Evolutionary conservation across 2,797 vertebrate genomes (phyloP).

Genomic region (Borostomias antarcticus): DNA sequence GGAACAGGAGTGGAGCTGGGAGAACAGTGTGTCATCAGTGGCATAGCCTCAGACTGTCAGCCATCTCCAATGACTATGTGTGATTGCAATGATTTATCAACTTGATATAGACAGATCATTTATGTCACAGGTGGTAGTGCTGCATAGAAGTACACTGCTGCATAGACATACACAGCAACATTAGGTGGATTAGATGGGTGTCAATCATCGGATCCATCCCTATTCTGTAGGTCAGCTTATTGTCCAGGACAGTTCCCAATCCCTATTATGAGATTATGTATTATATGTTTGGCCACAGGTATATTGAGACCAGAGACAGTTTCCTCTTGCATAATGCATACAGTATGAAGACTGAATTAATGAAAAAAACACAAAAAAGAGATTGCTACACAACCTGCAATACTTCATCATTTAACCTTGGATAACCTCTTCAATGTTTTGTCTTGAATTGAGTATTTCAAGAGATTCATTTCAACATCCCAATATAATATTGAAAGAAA

Average conservation of each 20-base stretch:
- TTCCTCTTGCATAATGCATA: neutral
- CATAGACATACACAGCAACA: neutral
- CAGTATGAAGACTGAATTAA: neutral
- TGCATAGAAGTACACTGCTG: neutral
- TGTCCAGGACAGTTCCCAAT: constrained; percentile 33
- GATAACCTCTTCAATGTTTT: no score
- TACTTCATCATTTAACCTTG: no score
- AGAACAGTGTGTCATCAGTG: neutral
- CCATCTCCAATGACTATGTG: neutral
- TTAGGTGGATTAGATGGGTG: neutral
- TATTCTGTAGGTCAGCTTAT: constrained; percentile 24
- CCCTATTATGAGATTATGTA: constrained; percentile 37
- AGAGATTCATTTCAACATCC: neutral
- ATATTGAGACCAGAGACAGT: constrained; percentile 27
- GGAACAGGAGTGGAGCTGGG: neutral
- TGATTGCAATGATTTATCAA: neutral
- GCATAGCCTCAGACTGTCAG: neutral
- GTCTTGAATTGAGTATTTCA: no score
- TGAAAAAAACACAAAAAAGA: no score
- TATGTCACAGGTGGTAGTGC: neutral
- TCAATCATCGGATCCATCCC: neutral
- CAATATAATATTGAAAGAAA: neutral
- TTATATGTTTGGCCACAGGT: constrained; percentile 41
- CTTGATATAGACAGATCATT: neutral
- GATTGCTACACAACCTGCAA: no score